A percentile compares a stretch with the other conserved stretches of the same genome.
These are phyloP conservation scores for Platichthys flesus DNA, from an alignment of 2,113 vertebrate species.

Conservation along the genomic window DNA sequence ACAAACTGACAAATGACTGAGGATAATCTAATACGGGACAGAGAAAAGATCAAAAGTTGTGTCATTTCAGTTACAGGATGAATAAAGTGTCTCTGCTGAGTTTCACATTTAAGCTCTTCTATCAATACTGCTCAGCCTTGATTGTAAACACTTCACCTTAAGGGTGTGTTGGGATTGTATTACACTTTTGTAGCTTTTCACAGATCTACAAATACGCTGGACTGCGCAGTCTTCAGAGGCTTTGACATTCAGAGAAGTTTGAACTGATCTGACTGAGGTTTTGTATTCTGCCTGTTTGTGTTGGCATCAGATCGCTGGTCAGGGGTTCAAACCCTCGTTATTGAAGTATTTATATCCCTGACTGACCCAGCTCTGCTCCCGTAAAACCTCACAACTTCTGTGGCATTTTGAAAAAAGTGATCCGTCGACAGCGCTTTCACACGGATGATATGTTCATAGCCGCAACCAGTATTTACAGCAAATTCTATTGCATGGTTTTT, in stretches of 20 bases:
- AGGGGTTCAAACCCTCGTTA: slow-evolving; percentile 47
- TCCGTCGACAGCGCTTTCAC: slow-evolving; percentile 36
- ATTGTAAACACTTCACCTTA: slow-evolving; percentile 74
- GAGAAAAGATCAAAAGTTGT: slow-evolving; percentile 41
- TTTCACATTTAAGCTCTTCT: slow-evolving; percentile 45
- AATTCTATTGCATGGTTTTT: slow-evolving; percentile 54
- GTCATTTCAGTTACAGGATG: slow-evolving; percentile 46
- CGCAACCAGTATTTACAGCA: slow-evolving; percentile 56
- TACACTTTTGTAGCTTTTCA: slow-evolving; percentile 48
- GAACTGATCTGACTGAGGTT: slow-evolving; percentile 58
- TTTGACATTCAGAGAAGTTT: slow-evolving; percentile 30
- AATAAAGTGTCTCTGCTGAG: slow-evolving; percentile 39
- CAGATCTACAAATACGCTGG: slow-evolving; percentile 56
- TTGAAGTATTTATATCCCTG: slow-evolving; percentile 65
- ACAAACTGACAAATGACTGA: slow-evolving; percentile 26
- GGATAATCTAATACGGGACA: slow-evolving; percentile 49
- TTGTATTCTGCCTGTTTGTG: slow-evolving; percentile 57
- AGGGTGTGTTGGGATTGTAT: slow-evolving; percentile 57
- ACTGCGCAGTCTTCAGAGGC: slow-evolving; percentile 29
- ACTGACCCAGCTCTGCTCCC: slow-evolving; percentile 45
- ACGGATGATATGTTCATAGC: slow-evolving; percentile 42
- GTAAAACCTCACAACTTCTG: slow-evolving; percentile 38
- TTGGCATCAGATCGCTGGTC: slow-evolving; percentile 44
- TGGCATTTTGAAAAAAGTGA: slow-evolving; percentile 40
- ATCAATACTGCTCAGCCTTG: slow-evolving; percentile 67